Evolutionary conservation across 2,113 vertebrate species (phyloP).

Genomic region (Esox niger): DNA sequence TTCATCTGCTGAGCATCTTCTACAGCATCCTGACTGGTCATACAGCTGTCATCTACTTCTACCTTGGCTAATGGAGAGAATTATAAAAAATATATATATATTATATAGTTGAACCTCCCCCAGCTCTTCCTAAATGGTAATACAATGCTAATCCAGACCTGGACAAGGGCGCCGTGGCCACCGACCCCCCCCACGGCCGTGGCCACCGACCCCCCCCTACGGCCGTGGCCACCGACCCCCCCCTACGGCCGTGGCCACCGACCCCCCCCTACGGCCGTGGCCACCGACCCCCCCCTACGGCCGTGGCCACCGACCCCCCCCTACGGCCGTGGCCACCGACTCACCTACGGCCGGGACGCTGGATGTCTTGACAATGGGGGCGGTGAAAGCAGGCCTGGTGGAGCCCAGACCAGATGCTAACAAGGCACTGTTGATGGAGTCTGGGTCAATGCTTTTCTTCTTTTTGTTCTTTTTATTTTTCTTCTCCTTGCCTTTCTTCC

Average conservation of each 20-base stretch:
- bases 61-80: conserved; percentile 72
- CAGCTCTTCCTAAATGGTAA: too few species aligned
- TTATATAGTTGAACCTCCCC: too few species aligned
- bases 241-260: not conserved
- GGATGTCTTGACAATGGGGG: conserved; percentile 73
- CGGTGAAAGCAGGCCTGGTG: conserved; percentile 86
- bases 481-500: conserved; percentile 92
- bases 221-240: too few species aligned
- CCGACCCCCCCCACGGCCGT: too few species aligned
- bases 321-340: not conserved
- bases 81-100: too few species aligned
- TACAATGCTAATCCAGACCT: too few species aligned
- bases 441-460: conserved; percentile 87
- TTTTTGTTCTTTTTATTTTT: conserved; percentile 79
- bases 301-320: too few species aligned
- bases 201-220: too few species aligned
- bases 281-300: conserved; percentile 53
- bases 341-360: conserved; percentile 64
- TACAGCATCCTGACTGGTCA: conserved; percentile 94
- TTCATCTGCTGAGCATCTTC: conserved; percentile 97
- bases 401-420: conserved; percentile 95
- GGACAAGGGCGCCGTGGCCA: too few species aligned
- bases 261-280: too few species aligned
- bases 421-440: conserved; percentile 99
- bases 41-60: conserved; percentile 80